These are phyloP conservation scores for Tragelaphus imberbis DNA, from an alignment of 2,113 vertebrate genomes.

Conservation along the genomic window DNA sequence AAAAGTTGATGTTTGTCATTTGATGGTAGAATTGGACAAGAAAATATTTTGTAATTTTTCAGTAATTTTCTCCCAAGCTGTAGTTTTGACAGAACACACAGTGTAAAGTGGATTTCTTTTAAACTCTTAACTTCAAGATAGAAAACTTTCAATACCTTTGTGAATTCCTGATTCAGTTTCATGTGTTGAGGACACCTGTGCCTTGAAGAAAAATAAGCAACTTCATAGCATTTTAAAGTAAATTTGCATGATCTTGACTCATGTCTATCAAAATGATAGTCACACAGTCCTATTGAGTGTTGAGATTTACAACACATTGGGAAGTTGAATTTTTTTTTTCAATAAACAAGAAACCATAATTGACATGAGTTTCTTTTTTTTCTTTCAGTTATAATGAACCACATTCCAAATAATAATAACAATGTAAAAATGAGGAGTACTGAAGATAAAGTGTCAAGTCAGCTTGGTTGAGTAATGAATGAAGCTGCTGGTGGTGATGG, in stretches of 20 bases:
- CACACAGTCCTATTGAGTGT: neutral
- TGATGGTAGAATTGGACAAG: neutral
- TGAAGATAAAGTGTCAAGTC: neutral
- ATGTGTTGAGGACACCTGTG: neutral
- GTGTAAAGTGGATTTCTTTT: neutral
- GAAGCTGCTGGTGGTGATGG: neutral
- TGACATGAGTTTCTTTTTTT: neutral
- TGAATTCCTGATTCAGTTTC: neutral
- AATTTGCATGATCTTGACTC: neutral
- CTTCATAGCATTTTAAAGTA: neutral
- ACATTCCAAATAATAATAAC: neutral
- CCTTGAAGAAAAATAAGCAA: neutral
- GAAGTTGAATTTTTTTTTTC: neutral
- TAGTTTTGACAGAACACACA: neutral
- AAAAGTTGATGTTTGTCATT: neutral
- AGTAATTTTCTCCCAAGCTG: neutral
- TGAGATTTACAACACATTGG: neutral
- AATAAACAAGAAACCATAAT: neutral
- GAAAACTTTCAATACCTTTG: neutral
- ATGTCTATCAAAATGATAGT: neutral
- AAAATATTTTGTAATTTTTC: conserved; percentile 13
- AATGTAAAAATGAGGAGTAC: neutral
- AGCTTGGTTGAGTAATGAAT: neutral
- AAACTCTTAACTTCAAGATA: neutral
- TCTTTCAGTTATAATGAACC: neutral